phyloP scores from a whole-genome alignment of 2,888 invertebrate genomes.

The Agriotes lineatus region DNA sequence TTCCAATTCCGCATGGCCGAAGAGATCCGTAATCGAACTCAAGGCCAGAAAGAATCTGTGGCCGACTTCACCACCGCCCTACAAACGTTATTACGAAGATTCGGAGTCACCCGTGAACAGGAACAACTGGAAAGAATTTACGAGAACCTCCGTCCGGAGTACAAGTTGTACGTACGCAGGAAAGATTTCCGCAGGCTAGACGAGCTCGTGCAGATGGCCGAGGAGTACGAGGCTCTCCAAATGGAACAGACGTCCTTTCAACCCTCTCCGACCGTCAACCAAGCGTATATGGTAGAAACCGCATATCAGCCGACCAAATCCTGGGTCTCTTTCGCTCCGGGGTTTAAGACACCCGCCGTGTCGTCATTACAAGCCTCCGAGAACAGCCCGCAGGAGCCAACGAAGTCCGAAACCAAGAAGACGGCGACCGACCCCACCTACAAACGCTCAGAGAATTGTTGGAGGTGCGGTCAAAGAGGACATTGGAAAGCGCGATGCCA shows the following conservation, averaged over 20 bases:
- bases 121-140: conserved; percentile 12
- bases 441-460: conserved; percentile 22
- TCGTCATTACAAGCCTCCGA: too few species aligned
- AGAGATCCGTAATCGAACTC: neutral
- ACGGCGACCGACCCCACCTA: neutral
- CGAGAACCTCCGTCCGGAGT: conserved; percentile 19
- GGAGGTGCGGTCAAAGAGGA: conserved; percentile 42
- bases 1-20: neutral
- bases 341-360: too few species aligned
- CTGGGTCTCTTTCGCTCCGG: too few species aligned
- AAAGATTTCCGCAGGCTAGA: neutral
- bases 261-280: too few species aligned
- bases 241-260: too few species aligned
- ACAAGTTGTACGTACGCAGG: too few species aligned
- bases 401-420: neutral
- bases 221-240: too few species aligned
- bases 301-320: too few species aligned
- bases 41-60: neutral
- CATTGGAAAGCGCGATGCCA: conserved; percentile 35
- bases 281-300: too few species aligned
- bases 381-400: conserved; percentile 5
- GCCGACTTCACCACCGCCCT: conserved; percentile 15
- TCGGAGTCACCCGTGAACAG: neutral
- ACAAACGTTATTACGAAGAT: conserved; percentile 25
- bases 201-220: too few species aligned